Conservation (phyloP, 1,140 invertebrate species). For the Zophobas atratus region DNA sequence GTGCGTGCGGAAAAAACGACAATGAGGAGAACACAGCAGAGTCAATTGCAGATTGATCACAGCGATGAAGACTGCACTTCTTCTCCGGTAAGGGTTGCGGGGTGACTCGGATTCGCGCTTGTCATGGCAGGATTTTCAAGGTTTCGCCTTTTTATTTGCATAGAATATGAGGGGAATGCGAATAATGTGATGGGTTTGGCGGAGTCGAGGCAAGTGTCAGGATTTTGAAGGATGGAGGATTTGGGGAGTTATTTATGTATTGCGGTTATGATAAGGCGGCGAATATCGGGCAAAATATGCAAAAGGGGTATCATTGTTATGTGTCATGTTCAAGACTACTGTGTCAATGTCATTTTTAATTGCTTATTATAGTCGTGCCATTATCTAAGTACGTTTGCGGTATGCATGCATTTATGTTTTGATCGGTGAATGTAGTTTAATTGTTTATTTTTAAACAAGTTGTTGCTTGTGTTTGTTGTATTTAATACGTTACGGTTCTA, state of each 20-base stretch:
- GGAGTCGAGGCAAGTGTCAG: not conserved
- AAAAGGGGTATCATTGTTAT: slow-evolving; percentile 1
- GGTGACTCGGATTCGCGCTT: slow-evolving; percentile 20
- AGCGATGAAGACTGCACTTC: slow-evolving; percentile 60
- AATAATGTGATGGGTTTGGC: not conserved
- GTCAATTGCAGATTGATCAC: slow-evolving; percentile 59
- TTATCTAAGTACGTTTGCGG: too few species aligned
- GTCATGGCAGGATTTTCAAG: not conserved
- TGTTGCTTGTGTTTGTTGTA: too few species aligned
- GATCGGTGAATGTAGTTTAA: not conserved
- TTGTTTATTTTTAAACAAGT: not conserved
- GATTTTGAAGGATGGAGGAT: not conserved
- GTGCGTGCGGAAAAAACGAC: slow-evolving; percentile 25
- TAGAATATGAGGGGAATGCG: too few species aligned
- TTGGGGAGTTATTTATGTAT: not conserved
- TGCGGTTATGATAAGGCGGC: not conserved
- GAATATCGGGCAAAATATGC: not conserved
- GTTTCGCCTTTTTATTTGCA: not conserved
- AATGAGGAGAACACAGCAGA: slow-evolving; percentile 58
- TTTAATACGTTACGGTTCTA: too few species aligned
- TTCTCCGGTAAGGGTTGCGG: slow-evolving; percentile 54
- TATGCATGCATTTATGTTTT: not conserved
- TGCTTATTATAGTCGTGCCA: slow-evolving; percentile 15
- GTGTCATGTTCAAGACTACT: slow-evolving; percentile 3
- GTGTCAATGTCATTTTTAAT: slow-evolving; percentile 39